A percentile compares a stretch with the other conserved stretches of the same genome.
These are phyloP conservation scores for Apantesis nais DNA, from an alignment of 2,888 invertebrate species.

Conservation along the genomic window DNA sequence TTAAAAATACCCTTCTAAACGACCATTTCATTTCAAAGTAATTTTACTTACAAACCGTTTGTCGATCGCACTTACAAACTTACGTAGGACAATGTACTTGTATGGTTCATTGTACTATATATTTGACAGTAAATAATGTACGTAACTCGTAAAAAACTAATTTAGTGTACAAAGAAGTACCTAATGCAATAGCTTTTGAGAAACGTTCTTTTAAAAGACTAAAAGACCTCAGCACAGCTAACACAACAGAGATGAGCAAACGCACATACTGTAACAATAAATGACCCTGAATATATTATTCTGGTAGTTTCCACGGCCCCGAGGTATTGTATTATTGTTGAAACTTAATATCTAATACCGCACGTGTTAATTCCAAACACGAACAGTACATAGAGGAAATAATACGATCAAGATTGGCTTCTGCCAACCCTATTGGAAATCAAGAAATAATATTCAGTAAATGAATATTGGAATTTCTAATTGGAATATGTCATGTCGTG, in stretches of 20 bases:
- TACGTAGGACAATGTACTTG: not conserved
- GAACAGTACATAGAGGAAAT: conserved; percentile 12
- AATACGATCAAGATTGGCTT: conserved; percentile 8
- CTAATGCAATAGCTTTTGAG: conserved; percentile 5
- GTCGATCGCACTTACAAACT: not conserved
- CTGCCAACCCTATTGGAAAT: conserved; percentile 7
- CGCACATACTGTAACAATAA: conserved; percentile 3
- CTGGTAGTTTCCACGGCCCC: conserved; percentile 11
- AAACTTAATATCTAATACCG: conserved; percentile 16
- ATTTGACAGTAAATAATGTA: not conserved
- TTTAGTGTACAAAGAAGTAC: not conserved
- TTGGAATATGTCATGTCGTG: not conserved
- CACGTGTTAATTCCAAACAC: conserved; percentile 17
- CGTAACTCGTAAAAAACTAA: not conserved
- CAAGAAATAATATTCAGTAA: conserved; percentile 1
- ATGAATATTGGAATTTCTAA: conserved; percentile 4
- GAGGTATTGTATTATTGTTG: conserved; percentile 3
- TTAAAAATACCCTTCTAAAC: conserved; percentile 41
- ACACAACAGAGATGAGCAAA: conserved; percentile 1
- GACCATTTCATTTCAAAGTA: conserved; percentile 26
- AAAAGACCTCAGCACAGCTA: conserved; percentile 7
- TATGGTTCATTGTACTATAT: not conserved
- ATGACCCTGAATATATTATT: conserved; percentile 8
- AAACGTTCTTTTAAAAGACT: too few relatives aligned
- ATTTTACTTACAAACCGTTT: conserved; percentile 1